phyloP scores from a whole-genome alignment of 1,140 invertebrate genomes.

The Bradynema listronoti region DNA sequence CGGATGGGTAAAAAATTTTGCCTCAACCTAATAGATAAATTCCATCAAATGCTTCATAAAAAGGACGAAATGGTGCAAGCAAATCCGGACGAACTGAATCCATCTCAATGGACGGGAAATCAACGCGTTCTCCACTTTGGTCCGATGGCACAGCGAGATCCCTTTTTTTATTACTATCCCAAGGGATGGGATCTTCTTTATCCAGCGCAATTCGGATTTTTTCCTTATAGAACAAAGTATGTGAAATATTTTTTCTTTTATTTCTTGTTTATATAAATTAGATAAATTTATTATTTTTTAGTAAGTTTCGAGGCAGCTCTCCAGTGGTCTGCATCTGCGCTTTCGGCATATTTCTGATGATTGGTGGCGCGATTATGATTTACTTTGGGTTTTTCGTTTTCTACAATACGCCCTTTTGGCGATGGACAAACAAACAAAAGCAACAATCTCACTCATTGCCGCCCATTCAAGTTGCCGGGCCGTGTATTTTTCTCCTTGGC shows the following conservation, averaged over 20 bases:
- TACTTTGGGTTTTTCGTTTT: constrained; percentile 52
- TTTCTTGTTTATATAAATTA: constrained; percentile 11
- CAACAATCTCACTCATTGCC: constrained; percentile 19
- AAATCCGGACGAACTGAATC: constrained; percentile 51
- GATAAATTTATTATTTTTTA: constrained; percentile 21
- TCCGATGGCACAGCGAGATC: constrained; percentile 57
- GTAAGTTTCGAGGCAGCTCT: constrained; percentile 57
- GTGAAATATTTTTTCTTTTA: constrained; percentile 19
- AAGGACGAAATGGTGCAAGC: constrained; percentile 58
- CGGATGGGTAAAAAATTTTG: no score
- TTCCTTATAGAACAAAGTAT: constrained; percentile 55
- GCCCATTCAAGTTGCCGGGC: constrained; percentile 49
- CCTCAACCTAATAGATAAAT: no score
- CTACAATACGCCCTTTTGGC: constrained; percentile 53
- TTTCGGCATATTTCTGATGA: constrained; percentile 50
- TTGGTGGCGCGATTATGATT: constrained; percentile 52
- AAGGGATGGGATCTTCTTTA: constrained; percentile 57
- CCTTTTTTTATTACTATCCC: constrained; percentile 57
- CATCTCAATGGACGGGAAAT: constrained; percentile 52
- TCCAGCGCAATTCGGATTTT: constrained; percentile 57
- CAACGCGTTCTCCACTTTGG: constrained; percentile 56
- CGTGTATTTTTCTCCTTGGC: constrained; percentile 42
- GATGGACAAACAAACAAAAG: constrained; percentile 30
- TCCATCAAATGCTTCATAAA: constrained; percentile 53
- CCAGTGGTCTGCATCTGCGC: constrained; percentile 49